A percentile compares a stretch with the other conserved stretches of the same genome.
phyloP scores from a whole-genome alignment of 1,140 invertebrate genomes.

The Cydia strobilella region DNA sequence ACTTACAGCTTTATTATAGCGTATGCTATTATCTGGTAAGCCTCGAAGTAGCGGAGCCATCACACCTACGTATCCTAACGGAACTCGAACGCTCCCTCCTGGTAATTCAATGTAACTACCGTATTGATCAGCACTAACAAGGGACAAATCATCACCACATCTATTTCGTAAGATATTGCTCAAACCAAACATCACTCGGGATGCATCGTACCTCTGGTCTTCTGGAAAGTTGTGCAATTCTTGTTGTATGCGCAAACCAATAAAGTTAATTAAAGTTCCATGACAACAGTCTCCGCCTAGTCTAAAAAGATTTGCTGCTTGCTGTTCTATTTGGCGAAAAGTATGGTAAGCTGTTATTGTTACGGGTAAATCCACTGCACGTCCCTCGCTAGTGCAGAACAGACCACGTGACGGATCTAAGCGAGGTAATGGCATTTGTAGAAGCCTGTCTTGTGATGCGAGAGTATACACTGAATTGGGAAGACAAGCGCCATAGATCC shows the following conservation, averaged over 20 bases:
- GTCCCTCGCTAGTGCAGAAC: slow-evolving; percentile 84
- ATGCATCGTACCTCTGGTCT: slow-evolving; percentile 84
- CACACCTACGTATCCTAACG: slow-evolving; percentile 83
- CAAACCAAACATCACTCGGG: slow-evolving; percentile 84
- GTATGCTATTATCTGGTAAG: slow-evolving; percentile 80
- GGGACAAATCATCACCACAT: slow-evolving; percentile 83
- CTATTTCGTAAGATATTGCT: slow-evolving; percentile 81
- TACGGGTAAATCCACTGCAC: slow-evolving; percentile 82
- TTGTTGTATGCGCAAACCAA: slow-evolving; percentile 84
- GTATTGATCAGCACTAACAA: slow-evolving; percentile 84
- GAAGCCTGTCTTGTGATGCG: slow-evolving; percentile 83
- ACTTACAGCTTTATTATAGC: slow-evolving; percentile 83
- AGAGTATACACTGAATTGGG: slow-evolving; percentile 84
- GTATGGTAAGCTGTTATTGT: slow-evolving; percentile 83
- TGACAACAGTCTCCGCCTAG: slow-evolving; percentile 82
- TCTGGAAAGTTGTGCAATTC: slow-evolving; percentile 85
- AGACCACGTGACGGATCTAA: slow-evolving; percentile 79
- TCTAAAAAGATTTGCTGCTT: slow-evolving; percentile 82
- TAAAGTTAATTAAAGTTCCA: slow-evolving; percentile 83
- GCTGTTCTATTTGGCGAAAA: slow-evolving; percentile 83
- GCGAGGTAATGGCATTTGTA: slow-evolving; percentile 78
- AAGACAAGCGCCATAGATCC: slow-evolving; percentile 82
- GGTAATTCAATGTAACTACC: slow-evolving; percentile 85
- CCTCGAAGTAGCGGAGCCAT: slow-evolving; percentile 82
- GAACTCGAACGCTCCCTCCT: slow-evolving; percentile 83